Conservation (phyloP, 2,113 vertebrate species). For the Coptodon rendalli region DNA sequence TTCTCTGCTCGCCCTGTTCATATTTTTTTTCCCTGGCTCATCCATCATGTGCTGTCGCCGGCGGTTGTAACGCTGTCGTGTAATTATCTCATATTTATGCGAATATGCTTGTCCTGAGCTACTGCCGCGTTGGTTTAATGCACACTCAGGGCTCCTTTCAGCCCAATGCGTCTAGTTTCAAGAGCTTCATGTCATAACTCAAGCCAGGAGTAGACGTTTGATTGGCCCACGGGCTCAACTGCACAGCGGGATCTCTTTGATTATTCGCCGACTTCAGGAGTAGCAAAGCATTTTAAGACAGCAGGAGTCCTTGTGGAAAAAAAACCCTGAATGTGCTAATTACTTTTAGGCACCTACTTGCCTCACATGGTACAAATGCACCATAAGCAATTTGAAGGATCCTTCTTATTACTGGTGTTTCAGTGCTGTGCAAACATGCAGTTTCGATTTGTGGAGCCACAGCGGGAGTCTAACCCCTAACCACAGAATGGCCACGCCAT, state of each 20-base stretch:
- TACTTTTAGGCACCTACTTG: slow-evolving; percentile 41
- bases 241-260: slow-evolving; percentile 45
- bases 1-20: slow-evolving; percentile 17
- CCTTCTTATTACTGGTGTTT: slow-evolving; percentile 31
- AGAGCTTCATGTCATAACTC: slow-evolving; percentile 58
- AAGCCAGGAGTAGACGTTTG: slow-evolving; percentile 53
- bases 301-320: background rate
- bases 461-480: slow-evolving; percentile 41
- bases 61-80: slow-evolving; percentile 50
- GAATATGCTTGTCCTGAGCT: slow-evolving; percentile 48
- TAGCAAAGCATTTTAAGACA: slow-evolving; percentile 23
- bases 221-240: slow-evolving; percentile 40
- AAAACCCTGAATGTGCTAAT: slow-evolving; percentile 16
- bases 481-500: slow-evolving; percentile 24
- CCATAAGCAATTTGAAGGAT: slow-evolving; percentile 34
- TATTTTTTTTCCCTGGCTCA: slow-evolving; percentile 47
- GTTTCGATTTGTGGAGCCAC: slow-evolving; percentile 44
- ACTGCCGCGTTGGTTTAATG: slow-evolving; percentile 12
- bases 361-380: slow-evolving; percentile 41
- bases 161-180: background rate
- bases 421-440: slow-evolving; percentile 17
- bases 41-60: slow-evolving; percentile 71
- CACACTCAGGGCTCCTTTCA: slow-evolving; percentile 40
- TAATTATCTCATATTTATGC: slow-evolving; percentile 71
- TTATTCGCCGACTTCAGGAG: slow-evolving; percentile 3